Percentiles rank a stretch among this genome's conserved stretches.
Evolutionary conservation across 2,888 invertebrate species (phyloP).

Genomic region (Leuctra nigra): DNA sequence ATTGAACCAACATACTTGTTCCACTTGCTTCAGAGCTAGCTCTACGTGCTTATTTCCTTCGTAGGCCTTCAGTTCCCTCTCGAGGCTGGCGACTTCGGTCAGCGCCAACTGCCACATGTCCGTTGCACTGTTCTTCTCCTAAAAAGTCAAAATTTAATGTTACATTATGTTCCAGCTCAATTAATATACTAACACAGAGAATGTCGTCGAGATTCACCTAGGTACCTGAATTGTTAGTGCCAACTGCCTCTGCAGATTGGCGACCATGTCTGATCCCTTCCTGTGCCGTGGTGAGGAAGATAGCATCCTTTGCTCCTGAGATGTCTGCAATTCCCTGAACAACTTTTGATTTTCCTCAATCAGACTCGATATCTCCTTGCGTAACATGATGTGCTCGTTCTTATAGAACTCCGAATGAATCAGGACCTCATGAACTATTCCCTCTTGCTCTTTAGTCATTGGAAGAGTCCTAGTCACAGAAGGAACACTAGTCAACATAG

Average conservation of each 20-base stretch:
- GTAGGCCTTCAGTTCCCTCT: slow-evolving; percentile 18
- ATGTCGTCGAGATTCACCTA: neutral
- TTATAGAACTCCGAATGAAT: slow-evolving; percentile 18
- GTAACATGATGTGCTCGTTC: slow-evolving; percentile 16
- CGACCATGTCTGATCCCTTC: slow-evolving; percentile 22
- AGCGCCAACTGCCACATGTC: slow-evolving; percentile 26
- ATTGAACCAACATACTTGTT: too few relatives aligned
- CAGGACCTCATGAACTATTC: too few relatives aligned
- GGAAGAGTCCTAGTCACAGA: too few relatives aligned
- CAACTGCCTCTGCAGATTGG: slow-evolving; percentile 22
- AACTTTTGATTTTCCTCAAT: slow-evolving; percentile 19
- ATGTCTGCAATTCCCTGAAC: slow-evolving; percentile 11
- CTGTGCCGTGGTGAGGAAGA: slow-evolving; percentile 7
- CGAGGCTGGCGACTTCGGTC: slow-evolving; percentile 16
- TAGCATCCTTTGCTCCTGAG: neutral
- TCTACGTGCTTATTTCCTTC: slow-evolving; percentile 19
- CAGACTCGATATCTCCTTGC: slow-evolving; percentile 9
- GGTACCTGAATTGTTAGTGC: slow-evolving; percentile 20
- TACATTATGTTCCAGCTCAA: neutral
- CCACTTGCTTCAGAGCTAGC: slow-evolving; percentile 13
- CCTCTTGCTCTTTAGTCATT: too few relatives aligned
- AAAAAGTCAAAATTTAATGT: neutral
- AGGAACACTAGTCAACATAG: too few relatives aligned
- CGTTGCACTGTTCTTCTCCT: slow-evolving; percentile 23
- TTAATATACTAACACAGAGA: neutral